Evolutionary conservation across 2,113 vertebrate genomes (phyloP), one percentile per base, ranked within the genome.

Genomic region (Kryptolebias marmoratus): DNA sequence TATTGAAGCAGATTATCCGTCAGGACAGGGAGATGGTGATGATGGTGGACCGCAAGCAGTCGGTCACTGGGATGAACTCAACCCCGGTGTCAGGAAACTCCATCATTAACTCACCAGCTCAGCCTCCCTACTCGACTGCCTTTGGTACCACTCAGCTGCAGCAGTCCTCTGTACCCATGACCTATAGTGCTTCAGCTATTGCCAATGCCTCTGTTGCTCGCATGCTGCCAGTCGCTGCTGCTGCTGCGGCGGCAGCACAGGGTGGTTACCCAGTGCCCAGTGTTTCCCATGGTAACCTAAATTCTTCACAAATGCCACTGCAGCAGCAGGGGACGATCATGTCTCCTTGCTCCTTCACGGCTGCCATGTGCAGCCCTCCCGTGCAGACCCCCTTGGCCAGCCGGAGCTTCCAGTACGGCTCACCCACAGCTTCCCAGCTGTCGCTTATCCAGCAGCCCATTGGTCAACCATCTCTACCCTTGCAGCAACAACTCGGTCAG

Each of bases 1-100:
- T 98, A 81, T 91, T 99, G 94, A 99, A 98, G 94, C 96, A 99
- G 94, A 99, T 99, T 1, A 96, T 98, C 79, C 97, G 96, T 68
- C 97, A 99, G 22, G 97, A 99, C 94, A 86, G 97, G 86, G 97
- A 99, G 93, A 98, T 97, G 97, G 96, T 99, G 87, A 94, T 94
- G 92, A 94, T 94, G 91, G 93, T 94, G 90, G 94, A 95, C 77
- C 92, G 94, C 90, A 94, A 94, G 88, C 93, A 93, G 83, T 95
- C 93, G 16, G 90, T 93, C 86, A 92, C 88, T 58, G 94, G 94
- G 81, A 90, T 94, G 89, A 93, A 94, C 90, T 93, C 93, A 68
- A 94, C 94, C n/a, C 94, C 94, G 76, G 91, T 94, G 84, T 95
- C 94, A 88, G 94, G 93, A 92, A 95, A 95, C 89, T 95, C 94